Base-by-base conservation (phyloP, 2,888 invertebrate species). In the Pyrgus malvae region DNA sequence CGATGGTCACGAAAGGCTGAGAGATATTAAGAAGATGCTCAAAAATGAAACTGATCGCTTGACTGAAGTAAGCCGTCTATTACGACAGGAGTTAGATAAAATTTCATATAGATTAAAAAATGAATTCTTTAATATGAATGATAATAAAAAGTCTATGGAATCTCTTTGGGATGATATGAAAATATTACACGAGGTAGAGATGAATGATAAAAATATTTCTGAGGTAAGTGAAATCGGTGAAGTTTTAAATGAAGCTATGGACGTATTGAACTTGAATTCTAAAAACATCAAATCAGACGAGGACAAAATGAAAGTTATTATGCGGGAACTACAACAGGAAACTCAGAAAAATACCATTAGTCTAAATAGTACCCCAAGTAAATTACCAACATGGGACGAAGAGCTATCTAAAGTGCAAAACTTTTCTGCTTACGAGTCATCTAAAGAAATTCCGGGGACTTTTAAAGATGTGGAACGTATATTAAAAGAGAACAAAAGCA, bases 41-140 rank as follows among this genome's bases (percentile, higher is more conserved):
- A 63, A 72, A 51, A 63, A 68, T 29, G 76, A 81, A 66, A 72
- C 76, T 3, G 63, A 72, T 58, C 71, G 69, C 14, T 67, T 85
- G 42, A 63, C 62, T 23, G 69, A 73, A 61, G 71, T 83, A 27
- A 78, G 70, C 61, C 42, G 55, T 21, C 63, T 79, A 58, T 56
- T 87, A 8, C 74, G 69, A 50, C 62, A 67, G 21, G 76, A 83
- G 65, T 63, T 85, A 6, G 67, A 72, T 17, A 76, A 75, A 29
- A 66, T 86, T 40, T 72, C 82, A 4, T 63, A 61, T 21, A 71
- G 74, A 16, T 62, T 79, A 2, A 72, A 67, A 38, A 51, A 64
- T 14, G 63, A 78, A 62, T 60, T 76, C 5, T 59, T 60, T 14
- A 62, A 62, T 7, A 12, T 37, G 25, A 63, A 66, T 37, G 60